Base-by-base conservation (phyloP, 2,113 vertebrate species). In the Carassius carassius region DNA sequence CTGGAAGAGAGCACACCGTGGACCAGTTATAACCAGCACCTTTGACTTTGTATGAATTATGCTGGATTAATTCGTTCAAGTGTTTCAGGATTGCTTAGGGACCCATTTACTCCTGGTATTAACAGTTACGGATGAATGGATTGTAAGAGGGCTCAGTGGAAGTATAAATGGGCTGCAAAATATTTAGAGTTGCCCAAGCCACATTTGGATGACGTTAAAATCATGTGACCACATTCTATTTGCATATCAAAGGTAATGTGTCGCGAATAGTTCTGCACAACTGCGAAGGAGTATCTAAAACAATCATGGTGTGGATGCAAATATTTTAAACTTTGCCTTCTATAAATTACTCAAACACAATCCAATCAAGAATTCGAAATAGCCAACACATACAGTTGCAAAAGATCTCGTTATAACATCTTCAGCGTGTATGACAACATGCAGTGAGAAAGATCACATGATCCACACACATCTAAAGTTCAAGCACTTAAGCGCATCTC, bases 1-100 rank as follows among this genome's bases (percentile, higher is more conserved):
- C 98, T 99, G 35, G 9, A 70, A 35, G 41, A 84, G 87, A 4
- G 78, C n/a, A 87, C 62, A 76, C 0, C 41, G 5, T 7, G 25
- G 19, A 7, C 16, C 19, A 32, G 63, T 29, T 49, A 80, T 3
- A 63, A 70, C 44, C 44, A 47, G 44, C 0, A 29, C 11, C 2
- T 12, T 47, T 47, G 44, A 3, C 44, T 47, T 47, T 3, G 44
- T 47, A 12, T 47, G 10, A 47, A 12, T 47, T 47, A 47, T 47
- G 2, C 44, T 47, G 44, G 44, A 47, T 47, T 47, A 12, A 47
- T 44, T 41, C 41, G 41, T 67, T 32, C 6, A 69, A 70, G 32
- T 7, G 5, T 32, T 32, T 25, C 25, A 47, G 11, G 32, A 74
- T 0, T 19, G 37, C 44, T 21, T 2, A 23, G 17, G 65, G 65